A percentile compares a stretch with the other conserved stretches of the same genome.
Evolutionary conservation across 2,113 vertebrate genomes (phyloP).

Genomic region (Hemibagrus wyckioides): DNA sequence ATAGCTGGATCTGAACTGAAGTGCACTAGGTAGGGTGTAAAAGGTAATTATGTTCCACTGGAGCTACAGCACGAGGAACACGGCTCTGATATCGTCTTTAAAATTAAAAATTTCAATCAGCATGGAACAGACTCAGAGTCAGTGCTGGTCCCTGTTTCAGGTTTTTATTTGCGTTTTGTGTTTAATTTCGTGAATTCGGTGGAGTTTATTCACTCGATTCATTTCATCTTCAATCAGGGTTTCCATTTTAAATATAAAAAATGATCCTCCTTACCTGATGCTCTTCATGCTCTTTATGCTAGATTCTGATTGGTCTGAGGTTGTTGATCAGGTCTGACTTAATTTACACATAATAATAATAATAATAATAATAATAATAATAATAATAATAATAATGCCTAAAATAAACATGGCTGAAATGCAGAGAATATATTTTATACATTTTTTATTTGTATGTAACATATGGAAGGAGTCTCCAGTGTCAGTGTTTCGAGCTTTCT

Average conservation of each 20-base stretch:
- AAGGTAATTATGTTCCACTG: neutral
- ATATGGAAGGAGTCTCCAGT: too few relatives aligned
- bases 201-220: neutral
- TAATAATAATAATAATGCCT: too few relatives aligned
- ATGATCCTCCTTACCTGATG: too few relatives aligned
- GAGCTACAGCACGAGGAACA: neutral
- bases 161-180: neutral
- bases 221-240: neutral
- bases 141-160: neutral
- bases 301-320: too few relatives aligned
- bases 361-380: too few relatives aligned
- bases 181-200: neutral
- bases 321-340: too few relatives aligned
- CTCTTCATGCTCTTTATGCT: too few relatives aligned
- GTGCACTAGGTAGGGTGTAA: neutral
- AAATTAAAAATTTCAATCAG: constrained; percentile 6
- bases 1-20: neutral
- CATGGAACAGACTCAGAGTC: neutral
- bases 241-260: neutral
- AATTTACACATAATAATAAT: too few relatives aligned
- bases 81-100: neutral
- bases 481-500: too few relatives aligned
- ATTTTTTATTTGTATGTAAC: too few relatives aligned
- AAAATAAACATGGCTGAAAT: too few relatives aligned
- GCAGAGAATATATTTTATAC: too few relatives aligned